Conservation (phyloP, 2,113 vertebrate species). For the Aphyosemion australe region DNA sequence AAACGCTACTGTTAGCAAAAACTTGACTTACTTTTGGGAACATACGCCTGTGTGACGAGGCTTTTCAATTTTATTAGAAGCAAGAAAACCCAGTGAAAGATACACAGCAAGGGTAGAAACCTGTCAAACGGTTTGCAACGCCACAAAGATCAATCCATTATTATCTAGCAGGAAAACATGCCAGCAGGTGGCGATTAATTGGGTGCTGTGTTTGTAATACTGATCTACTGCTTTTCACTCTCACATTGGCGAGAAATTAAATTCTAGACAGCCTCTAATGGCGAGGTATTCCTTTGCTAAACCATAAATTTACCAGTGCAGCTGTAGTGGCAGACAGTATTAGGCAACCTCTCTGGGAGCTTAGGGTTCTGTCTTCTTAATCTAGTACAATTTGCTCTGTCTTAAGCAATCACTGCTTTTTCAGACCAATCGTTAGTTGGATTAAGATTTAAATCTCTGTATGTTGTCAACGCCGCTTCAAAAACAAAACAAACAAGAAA, state of each 20-base stretch:
- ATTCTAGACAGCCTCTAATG: conserved; percentile 7
- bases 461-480: conserved; percentile 6
- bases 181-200: conserved; percentile 11
- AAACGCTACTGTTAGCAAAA: conserved; percentile 21
- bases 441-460: conserved; percentile 19
- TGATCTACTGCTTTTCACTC: conserved; percentile 13
- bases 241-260: conserved; percentile 8
- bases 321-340: conserved; percentile 22
- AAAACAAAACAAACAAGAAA: conserved; percentile 18
- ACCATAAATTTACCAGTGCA: conserved; percentile 18
- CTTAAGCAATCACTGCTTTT: conserved; percentile 8
- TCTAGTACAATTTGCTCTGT: conserved; percentile 19
- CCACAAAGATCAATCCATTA: conserved; percentile 19
- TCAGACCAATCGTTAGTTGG: conserved; percentile 18
- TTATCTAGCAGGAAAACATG: neutral
- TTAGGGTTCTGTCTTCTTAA: neutral
- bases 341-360: conserved; percentile 6
- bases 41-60: neutral
- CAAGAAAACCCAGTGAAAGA: neutral
- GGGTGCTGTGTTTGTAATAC: conserved; percentile 8
- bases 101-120: neutral
- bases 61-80: conserved; percentile 5
- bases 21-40: neutral
- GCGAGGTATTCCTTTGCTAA: conserved; percentile 9
- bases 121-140: conserved; percentile 7